Percentiles rank a stretch among this genome's conserved stretches.
Conservation (phyloP, 2,113 vertebrate species). For the Poecilia latipinna region DNA sequence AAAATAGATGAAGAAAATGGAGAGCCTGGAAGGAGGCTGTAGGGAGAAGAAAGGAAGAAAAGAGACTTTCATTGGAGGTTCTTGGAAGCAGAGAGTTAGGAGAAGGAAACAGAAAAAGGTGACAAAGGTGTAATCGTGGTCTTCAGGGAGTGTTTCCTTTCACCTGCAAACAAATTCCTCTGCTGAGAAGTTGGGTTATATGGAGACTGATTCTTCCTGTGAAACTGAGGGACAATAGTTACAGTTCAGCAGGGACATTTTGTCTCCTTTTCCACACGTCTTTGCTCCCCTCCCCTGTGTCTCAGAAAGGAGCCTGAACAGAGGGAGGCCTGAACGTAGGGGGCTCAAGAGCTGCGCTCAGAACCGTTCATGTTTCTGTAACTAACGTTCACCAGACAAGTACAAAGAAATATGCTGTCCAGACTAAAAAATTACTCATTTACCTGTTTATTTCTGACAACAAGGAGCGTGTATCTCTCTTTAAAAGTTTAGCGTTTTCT, state of each 20-base stretch:
- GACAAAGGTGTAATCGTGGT: not conserved
- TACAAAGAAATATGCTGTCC: not conserved
- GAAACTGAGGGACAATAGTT: not conserved
- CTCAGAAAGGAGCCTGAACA: constrained; percentile 52
- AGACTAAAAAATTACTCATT: not conserved
- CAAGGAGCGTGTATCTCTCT: not conserved
- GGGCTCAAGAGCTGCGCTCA: not conserved
- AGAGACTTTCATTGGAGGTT: constrained; percentile 37
- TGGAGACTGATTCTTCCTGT: not conserved
- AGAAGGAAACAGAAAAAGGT: constrained; percentile 10
- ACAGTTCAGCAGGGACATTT: constrained; percentile 44
- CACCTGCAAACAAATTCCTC: not conserved
- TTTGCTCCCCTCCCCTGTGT: constrained; percentile 37
- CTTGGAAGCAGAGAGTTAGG: not conserved
- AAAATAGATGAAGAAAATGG: constrained; percentile 57
- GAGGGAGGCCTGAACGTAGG: constrained; percentile 7
- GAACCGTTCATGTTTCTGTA: not conserved
- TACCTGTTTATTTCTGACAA: not conserved
- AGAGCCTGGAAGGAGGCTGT: constrained; percentile 53
- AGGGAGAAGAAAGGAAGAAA: constrained; percentile 56
- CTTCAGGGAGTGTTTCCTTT: not conserved
- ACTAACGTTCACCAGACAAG: not conserved
- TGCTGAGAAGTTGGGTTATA: constrained; percentile 3
- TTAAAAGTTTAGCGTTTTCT: not conserved
- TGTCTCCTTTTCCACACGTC: constrained; percentile 3